phyloP scores from a whole-genome alignment of 2,797 vertebrate genomes.

The Lates japonicus region DNA sequence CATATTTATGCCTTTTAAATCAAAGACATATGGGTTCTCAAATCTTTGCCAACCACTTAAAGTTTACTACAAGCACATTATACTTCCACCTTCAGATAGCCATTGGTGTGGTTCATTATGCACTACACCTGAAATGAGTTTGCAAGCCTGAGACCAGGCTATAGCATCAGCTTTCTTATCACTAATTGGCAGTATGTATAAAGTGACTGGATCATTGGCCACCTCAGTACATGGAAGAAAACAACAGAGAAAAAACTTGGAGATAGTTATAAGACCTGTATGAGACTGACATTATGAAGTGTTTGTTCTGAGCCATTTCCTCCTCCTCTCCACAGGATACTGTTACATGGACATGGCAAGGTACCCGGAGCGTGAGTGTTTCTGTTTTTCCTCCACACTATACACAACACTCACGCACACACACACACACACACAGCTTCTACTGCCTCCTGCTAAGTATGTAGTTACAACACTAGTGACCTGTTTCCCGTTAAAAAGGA shows the following conservation, averaged over 20 bases:
- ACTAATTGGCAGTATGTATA: neutral
- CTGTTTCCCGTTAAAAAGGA: conserved; percentile 22
- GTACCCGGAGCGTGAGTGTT: conserved; percentile 94
- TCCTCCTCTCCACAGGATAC: conserved; percentile 87
- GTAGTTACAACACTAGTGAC: conserved; percentile 31
- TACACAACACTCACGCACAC: neutral
- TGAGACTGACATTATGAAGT: neutral
- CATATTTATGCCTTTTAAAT: neutral
- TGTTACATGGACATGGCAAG: conserved; percentile 96
- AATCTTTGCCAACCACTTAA: too few relatives aligned
- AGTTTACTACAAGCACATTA: neutral
- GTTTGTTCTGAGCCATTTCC: conserved; percentile 51
- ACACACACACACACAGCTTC: neutral
- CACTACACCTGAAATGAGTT: neutral
- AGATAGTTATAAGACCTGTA: neutral
- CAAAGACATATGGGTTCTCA: too few relatives aligned
- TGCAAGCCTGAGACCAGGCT: neutral
- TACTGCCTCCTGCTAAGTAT: conserved; percentile 11
- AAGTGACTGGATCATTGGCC: neutral
- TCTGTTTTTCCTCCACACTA: conserved; percentile 11
- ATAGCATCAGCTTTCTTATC: neutral
- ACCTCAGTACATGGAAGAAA: neutral
- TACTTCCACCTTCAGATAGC: neutral
- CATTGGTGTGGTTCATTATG: neutral
- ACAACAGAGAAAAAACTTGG: neutral